Percentiles rank a stretch among this genome's conserved stretches.
phyloP scores from a whole-genome alignment of 2,797 vertebrate genomes.

The Zalophus californianus region DNA sequence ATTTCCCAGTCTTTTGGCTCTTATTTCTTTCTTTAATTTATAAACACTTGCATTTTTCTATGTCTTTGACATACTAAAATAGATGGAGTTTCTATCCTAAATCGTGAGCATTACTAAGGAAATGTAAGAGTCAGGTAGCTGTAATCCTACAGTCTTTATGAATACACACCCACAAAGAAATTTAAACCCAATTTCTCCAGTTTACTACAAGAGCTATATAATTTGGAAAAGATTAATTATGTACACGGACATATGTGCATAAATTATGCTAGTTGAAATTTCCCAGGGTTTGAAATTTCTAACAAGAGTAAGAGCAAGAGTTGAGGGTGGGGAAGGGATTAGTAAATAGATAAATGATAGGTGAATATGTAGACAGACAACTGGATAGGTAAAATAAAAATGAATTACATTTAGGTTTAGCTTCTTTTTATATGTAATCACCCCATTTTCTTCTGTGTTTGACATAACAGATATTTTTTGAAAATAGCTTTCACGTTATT shows the following conservation, averaged over 20 bases:
- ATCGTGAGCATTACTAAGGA: constrained; percentile 32
- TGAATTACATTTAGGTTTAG: background rate
- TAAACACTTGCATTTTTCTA: constrained; percentile 69
- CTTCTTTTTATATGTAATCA: background rate
- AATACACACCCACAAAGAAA: background rate
- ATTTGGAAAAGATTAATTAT: background rate
- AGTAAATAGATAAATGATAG: background rate
- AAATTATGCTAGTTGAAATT: background rate
- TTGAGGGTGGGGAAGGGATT: fast-evolving
- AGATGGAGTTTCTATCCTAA: constrained; percentile 40
- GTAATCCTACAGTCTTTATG: constrained; percentile 22
- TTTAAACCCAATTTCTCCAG: background rate
- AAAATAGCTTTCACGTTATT: background rate
- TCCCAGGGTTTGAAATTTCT: background rate
- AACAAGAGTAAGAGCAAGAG: background rate
- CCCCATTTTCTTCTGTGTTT: background rate
- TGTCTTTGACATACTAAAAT: constrained; percentile 60
- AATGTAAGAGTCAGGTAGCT: constrained; percentile 12
- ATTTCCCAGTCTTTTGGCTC: constrained; percentile 69
- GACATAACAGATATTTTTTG: background rate
- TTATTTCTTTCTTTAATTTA: constrained; percentile 75
- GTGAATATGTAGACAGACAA: background rate
- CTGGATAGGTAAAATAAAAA: background rate
- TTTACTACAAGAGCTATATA: background rate
- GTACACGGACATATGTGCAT: background rate